Conservation (phyloP, 2,888 invertebrate genomes). For the Tridacna crocea region DNA sequence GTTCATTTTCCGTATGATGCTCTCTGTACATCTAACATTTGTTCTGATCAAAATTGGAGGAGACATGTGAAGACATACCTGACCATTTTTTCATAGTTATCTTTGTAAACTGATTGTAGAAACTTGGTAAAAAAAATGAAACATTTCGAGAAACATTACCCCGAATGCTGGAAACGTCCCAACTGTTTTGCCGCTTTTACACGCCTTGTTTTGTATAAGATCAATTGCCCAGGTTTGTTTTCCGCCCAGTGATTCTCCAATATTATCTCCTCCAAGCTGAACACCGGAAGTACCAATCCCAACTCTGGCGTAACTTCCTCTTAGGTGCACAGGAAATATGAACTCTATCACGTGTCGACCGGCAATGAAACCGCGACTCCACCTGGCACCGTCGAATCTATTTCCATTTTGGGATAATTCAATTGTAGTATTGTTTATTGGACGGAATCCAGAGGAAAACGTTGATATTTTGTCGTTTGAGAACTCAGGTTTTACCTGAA, state of each 20-base stretch:
- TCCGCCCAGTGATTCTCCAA: constrained; percentile 54
- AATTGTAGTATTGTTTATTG: constrained; percentile 67
- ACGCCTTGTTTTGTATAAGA: constrained; percentile 59
- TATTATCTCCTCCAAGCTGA: constrained; percentile 56
- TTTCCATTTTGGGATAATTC: constrained; percentile 36
- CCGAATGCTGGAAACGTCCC: constrained; percentile 51
- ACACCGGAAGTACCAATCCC: constrained; percentile 66
- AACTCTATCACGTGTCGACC: constrained; percentile 75
- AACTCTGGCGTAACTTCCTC: constrained; percentile 65
- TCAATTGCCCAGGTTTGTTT: constrained; percentile 69
- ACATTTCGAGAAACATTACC: constrained; percentile 24
- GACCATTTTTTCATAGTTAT: too few relatives aligned
- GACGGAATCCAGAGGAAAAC: constrained; percentile 65
- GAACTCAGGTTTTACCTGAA: constrained; percentile 47
- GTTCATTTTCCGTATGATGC: too few relatives aligned
- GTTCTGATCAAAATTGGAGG: too few relatives aligned
- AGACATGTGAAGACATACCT: too few relatives aligned
- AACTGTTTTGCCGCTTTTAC: constrained; percentile 51
- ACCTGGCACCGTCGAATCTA: constrained; percentile 65
- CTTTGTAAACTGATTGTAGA: too few relatives aligned
- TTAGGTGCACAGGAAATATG: constrained; percentile 67
- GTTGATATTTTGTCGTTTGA: constrained; percentile 56
- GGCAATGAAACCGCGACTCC: constrained; percentile 72
- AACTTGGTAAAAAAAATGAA: too few relatives aligned
- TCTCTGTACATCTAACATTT: too few relatives aligned